Percentiles rank a stretch among this genome's conserved stretches.
Conservation (phyloP, 2,113 vertebrate genomes). For the Furnarius figulus region DNA sequence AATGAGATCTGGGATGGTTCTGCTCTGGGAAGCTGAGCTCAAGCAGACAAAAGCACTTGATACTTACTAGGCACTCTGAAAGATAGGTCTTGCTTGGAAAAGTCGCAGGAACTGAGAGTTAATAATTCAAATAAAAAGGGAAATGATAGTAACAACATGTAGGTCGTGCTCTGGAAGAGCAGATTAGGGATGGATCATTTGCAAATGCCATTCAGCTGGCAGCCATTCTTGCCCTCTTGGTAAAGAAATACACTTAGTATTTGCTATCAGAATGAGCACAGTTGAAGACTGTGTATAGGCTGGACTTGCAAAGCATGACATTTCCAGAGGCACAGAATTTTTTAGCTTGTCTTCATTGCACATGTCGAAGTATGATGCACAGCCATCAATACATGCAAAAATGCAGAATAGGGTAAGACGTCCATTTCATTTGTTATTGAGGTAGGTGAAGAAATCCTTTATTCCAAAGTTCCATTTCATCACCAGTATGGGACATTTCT, state of each 20-base stretch:
- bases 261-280: background rate
- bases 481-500: background rate
- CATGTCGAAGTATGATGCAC: background rate
- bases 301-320: background rate
- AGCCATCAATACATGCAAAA: background rate
- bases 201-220: background rate
- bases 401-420: background rate
- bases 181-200: slow-evolving; percentile 10
- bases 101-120: background rate
- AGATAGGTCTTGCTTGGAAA: background rate
- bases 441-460: background rate
- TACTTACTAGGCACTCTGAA: background rate
- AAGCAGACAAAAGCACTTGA: background rate
- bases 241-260: background rate
- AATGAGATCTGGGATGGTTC: background rate
- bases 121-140: background rate
- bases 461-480: background rate
- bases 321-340: background rate
- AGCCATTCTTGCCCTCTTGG: background rate
- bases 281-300: background rate
- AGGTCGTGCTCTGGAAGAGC: background rate
- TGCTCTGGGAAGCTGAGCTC: background rate
- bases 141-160: background rate
- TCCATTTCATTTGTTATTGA: background rate
- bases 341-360: background rate